phyloP scores from a whole-genome alignment of 2,888 invertebrate genomes.

The Andrena minutula region DNA sequence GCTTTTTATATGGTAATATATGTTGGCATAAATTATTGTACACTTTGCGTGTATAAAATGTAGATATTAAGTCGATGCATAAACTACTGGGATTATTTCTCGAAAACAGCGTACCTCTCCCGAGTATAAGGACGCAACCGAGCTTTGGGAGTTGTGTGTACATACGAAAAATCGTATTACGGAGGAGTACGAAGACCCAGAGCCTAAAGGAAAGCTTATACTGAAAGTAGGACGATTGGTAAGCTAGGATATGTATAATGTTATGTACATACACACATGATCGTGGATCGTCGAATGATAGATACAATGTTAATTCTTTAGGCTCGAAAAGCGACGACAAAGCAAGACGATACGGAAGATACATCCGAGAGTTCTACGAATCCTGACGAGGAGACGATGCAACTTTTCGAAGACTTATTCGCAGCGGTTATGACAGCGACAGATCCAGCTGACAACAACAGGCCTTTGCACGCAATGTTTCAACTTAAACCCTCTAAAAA shows the following conservation, averaged over 20 bases:
- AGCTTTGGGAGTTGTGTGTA: slow-evolving; percentile 94
- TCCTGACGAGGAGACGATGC: slow-evolving; percentile 91
- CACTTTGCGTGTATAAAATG: slow-evolving; percentile 15
- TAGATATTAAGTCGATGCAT: slow-evolving; percentile 16
- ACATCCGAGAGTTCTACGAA: slow-evolving; percentile 90
- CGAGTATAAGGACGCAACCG: slow-evolving; percentile 96
- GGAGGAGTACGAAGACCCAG: slow-evolving; percentile 85
- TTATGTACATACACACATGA: background rate
- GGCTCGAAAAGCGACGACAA: slow-evolving; percentile 79
- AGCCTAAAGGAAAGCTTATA: slow-evolving; percentile 86
- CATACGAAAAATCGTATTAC: slow-evolving; percentile 86
- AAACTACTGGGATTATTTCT: slow-evolving; percentile 27
- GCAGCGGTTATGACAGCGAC: slow-evolving; percentile 95
- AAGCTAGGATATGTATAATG: slow-evolving; percentile 53
- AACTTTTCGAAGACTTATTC: slow-evolving; percentile 95
- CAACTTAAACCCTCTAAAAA: slow-evolving; percentile 96
- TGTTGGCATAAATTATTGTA: slow-evolving; percentile 4
- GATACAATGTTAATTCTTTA: slow-evolving; percentile 50
- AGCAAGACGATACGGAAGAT: slow-evolving; percentile 88
- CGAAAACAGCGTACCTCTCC: slow-evolving; percentile 88
- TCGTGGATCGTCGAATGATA: background rate
- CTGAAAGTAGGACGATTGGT: slow-evolving; percentile 86
- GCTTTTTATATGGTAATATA: slow-evolving; percentile 93
- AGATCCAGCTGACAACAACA: slow-evolving; percentile 89
- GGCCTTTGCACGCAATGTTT: slow-evolving; percentile 95